Conservation (phyloP, 2,888 invertebrate genomes). For the Griposia aprilina region DNA sequence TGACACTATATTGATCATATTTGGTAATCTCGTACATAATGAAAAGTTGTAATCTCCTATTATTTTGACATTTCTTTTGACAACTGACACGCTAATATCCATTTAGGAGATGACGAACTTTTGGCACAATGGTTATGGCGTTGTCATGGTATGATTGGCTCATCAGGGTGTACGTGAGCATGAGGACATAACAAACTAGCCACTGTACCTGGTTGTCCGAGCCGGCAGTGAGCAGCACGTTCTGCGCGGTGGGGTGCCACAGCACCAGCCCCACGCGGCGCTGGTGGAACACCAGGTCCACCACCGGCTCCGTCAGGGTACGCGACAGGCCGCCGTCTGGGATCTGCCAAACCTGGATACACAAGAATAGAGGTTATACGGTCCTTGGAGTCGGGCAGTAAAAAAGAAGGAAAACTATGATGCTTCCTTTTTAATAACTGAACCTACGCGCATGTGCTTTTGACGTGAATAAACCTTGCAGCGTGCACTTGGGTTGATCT, state of each 20-base stretch:
- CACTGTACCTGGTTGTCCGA: constrained; percentile 95
- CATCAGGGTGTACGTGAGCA: background rate
- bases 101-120: background rate
- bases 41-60: background rate
- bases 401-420: background rate
- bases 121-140: background rate
- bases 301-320: constrained; percentile 97
- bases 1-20: too few species aligned
- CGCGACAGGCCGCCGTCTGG: constrained; percentile 97
- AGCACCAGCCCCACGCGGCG: constrained; percentile 97
- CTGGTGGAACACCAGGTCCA: constrained; percentile 98
- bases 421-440: background rate
- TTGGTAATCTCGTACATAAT: too few species aligned
- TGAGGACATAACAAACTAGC: background rate
- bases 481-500: background rate
- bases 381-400: too few species aligned
- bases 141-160: background rate
- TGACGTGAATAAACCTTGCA: background rate
- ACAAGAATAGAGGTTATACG: background rate
- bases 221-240: constrained; percentile 98
- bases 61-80: background rate
- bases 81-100: background rate
- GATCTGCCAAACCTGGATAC: constrained; percentile 96
- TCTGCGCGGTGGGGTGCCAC: constrained; percentile 99
- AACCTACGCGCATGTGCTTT: background rate